phyloP scores from a whole-genome alignment of 2,888 invertebrate species.

The Parnassius mnemosyne region DNA sequence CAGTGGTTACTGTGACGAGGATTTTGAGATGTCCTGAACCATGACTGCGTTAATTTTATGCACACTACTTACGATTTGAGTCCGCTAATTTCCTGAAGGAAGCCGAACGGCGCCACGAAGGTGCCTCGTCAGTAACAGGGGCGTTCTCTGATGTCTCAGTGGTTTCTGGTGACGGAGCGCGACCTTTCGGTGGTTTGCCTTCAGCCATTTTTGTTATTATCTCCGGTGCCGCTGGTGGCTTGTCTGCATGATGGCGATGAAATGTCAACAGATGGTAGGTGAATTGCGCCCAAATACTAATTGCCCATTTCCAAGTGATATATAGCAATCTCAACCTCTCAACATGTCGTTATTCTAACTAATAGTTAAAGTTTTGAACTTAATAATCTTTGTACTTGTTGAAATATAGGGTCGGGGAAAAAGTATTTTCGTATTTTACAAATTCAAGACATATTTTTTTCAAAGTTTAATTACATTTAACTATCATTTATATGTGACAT shows the following conservation, averaged over 20 bases:
- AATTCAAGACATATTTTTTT: too few species aligned
- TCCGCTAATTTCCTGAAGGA: conserved; percentile 64
- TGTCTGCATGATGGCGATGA: conserved; percentile 45
- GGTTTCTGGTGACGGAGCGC: conserved; percentile 61
- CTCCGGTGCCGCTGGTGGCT: conserved; percentile 55
- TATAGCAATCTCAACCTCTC: neutral
- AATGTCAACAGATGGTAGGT: conserved; percentile 29
- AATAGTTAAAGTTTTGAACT: too few species aligned
- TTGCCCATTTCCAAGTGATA: conserved; percentile 16
- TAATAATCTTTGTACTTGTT: too few species aligned
- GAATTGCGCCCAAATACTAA: conserved; percentile 19
- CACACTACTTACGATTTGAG: conserved; percentile 50
- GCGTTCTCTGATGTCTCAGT: conserved; percentile 42
- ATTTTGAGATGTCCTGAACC: neutral
- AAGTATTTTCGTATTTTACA: too few species aligned
- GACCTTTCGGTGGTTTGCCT: conserved; percentile 65
- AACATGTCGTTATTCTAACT: too few species aligned
- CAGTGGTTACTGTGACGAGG: too few species aligned
- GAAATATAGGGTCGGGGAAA: too few species aligned
- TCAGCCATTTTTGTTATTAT: conserved; percentile 67
- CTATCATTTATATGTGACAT: too few species aligned
- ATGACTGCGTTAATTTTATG: neutral
- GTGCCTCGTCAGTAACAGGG: conserved; percentile 53
- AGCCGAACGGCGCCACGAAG: conserved; percentile 69
- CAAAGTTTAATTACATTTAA: too few species aligned